Percentiles rank a stretch among this genome's conserved stretches.
phyloP scores from a whole-genome alignment of 2,797 vertebrate species.

The Masticophis lateralis region DNA sequence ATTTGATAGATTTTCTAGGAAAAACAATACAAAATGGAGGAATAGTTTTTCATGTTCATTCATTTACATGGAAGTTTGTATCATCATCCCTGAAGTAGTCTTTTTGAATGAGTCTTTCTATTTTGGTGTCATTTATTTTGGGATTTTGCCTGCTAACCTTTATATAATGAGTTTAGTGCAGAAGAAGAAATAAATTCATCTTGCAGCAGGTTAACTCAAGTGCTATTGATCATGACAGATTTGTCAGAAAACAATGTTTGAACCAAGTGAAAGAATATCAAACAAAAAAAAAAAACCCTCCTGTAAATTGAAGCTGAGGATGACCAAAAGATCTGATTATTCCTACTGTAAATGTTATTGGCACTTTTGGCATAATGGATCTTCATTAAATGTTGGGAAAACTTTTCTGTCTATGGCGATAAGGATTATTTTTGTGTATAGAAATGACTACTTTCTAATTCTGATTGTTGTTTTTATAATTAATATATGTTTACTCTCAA shows the following conservation, averaged over 20 bases:
- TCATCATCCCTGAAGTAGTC: fast-evolving
- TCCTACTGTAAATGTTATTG: neutral
- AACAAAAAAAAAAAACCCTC: neutral
- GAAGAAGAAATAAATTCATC: slow-evolving; percentile 3
- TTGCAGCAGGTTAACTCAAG: slow-evolving; percentile 11
- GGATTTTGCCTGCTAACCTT: neutral
- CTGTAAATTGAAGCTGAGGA: slow-evolving; percentile 6
- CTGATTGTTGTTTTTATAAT: slow-evolving; percentile 3
- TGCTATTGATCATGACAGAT: neutral
- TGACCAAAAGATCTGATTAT: neutral
- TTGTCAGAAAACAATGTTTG: slow-evolving; percentile 12
- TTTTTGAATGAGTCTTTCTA: neutral
- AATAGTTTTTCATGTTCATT: slow-evolving; percentile 19
- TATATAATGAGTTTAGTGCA: neutral
- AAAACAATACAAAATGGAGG: slow-evolving; percentile 4
- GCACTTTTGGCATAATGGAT: neutral
- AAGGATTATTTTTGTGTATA: neutral
- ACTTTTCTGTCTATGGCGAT: neutral
- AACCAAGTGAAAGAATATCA: slow-evolving; percentile 3
- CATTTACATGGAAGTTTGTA: neutral
- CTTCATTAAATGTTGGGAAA: fast-evolving
- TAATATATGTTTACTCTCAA: neutral
- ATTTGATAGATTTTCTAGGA: slow-evolving; percentile 11
- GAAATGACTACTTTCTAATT: neutral
- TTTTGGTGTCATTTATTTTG: neutral